Base-by-base conservation (phyloP, 2,797 vertebrate species). In the Buphagus erythrorhynchus region DNA sequence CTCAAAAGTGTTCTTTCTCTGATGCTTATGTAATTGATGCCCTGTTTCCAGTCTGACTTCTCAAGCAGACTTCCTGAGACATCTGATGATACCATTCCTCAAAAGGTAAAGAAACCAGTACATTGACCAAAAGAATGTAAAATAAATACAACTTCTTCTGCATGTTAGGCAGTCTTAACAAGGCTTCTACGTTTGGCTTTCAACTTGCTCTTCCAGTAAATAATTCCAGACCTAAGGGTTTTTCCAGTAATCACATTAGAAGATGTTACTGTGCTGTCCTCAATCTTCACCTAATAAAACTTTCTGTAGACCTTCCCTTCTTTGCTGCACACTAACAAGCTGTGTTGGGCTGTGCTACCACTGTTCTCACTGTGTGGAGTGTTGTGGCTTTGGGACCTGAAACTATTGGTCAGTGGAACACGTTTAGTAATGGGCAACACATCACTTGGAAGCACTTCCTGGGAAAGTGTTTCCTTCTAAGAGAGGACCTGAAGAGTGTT, bases 1-100 rank as follows among this genome's bases (percentile, higher is more conserved):
- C 77, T 93, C 87, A 69, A 43, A 92, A 91, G 54, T 96, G 74
- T 95, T 96, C 83, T 88, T 95, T 94, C 95, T 96, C 97, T 98
- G 96, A 98, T 97, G 36, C 97, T 91, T 97, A 90, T 97, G 57
- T 98, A 98, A 97, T 97, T 97, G 97, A 98, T 98, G 94, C 98
- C 97, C 97, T 97, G 83, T 98, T 98, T 98, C 97, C 98, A 98
- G 98, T 98, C 97, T 98, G 97, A 98, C 97, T 89, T 98, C 97
- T 97, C 98, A 98, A 98, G 97, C 97, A 98, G 97, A 96, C 95
- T 97, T 92, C 98, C 98, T 42, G 98, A 98, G 98, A 92, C 97
- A 92, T 45, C 98, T 48, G 98, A 98, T 96, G 98, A 98, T 98
- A 96, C 91, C 97, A 96, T 97, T 98, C 97, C 97, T 97, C 98